Evolutionary conservation across 1,140 invertebrate species (phyloP), one percentile per base, ranked within the genome.

Genomic region (Limonius californicus): DNA sequence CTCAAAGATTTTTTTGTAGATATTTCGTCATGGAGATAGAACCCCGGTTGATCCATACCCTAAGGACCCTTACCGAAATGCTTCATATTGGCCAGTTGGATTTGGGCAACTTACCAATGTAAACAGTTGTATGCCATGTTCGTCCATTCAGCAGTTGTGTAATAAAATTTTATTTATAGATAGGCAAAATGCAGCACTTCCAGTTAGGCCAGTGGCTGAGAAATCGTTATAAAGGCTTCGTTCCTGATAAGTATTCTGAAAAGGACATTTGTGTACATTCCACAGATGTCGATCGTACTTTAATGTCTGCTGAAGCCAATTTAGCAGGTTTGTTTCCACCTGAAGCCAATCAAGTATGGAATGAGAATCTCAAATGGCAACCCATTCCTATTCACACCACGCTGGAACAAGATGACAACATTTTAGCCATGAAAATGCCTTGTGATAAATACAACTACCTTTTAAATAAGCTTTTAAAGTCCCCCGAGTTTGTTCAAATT

Each of bases 221-320:
- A n/a, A 70, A 84, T 27, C 80, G 88, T 7, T 95, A 95, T 74
- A 61, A 71, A 57, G 77, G 78, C 57, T 80, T 87, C 30, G 70
- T 89, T 18, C 79, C 79, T 12, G 19, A 72, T 4, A 58, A 62
- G 0, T 88, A 88, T 67, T 80, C 78, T 9, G 68, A 69, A 59
- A 71, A 70, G 20, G 74, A 77, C 39, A 70, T 76, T 16, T 62
- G 72, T 70, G 35, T 76, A 79, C 66, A 82, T 53, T 93, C 91
- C 56, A 95, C 94, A 1, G 89, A 94, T 78, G 85, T 88, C 1
- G 92, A 97, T 79, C 82, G 94, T 16, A 94, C 94, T 12, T 76
- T 97, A 4, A 95, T 94, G 89, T 95, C 92, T 67, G 94, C 92
- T 0, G 81, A 89, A 74, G 80, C 85, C 1, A 89, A 94, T 78